A percentile compares a stretch with the other conserved stretches of the same genome.
phyloP scores from a whole-genome alignment of 2,888 invertebrate species.

The Trachelus stipa region DNA sequence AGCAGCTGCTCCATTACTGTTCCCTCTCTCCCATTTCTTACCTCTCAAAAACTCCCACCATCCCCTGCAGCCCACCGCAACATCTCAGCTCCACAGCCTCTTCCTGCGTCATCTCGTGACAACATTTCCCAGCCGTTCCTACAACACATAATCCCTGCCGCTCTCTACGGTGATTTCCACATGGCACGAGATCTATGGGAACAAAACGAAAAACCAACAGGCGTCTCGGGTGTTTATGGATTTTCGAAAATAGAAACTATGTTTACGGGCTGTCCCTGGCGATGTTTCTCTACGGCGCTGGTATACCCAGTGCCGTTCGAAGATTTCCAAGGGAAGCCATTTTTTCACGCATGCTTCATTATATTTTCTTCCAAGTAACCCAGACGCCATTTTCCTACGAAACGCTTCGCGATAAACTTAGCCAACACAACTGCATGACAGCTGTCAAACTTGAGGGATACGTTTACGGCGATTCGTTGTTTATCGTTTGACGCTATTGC shows the following conservation, averaged over 20 bases:
- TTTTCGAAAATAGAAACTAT: background rate
- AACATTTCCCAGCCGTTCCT: background rate
- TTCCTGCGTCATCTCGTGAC: background rate
- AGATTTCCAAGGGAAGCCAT: background rate
- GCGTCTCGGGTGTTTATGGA: background rate
- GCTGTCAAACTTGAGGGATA: background rate
- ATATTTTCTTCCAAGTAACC: background rate
- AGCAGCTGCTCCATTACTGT: background rate
- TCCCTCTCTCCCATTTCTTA: background rate
- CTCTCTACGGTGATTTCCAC: background rate
- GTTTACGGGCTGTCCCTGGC: background rate
- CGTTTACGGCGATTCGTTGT: background rate
- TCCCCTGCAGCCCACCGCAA: background rate
- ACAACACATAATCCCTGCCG: background rate
- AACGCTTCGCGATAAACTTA: background rate
- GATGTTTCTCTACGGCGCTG: background rate
- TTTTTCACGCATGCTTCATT: background rate
- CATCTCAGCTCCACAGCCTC: background rate
- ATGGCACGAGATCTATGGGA: background rate
- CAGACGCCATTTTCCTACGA: background rate
- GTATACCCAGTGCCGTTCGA: background rate
- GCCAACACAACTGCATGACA: background rate
- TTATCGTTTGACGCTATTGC: background rate
- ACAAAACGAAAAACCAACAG: background rate
- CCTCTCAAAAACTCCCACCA: background rate